Evolutionary conservation across 1,140 invertebrate genomes (phyloP).

Genomic region (Nephotettix cincticeps): DNA sequence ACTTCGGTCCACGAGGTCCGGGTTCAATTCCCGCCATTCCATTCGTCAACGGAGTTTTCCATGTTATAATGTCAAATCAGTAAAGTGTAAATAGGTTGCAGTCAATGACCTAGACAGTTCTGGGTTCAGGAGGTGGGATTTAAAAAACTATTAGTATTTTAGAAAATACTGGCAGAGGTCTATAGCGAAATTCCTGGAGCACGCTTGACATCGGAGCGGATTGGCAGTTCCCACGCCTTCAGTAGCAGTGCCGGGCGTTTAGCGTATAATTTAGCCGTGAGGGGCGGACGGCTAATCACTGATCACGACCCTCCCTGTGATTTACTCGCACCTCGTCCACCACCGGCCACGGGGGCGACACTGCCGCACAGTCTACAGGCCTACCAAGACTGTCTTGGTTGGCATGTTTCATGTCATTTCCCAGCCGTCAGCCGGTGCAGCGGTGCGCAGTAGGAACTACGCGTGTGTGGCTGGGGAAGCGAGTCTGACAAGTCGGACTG

Average conservation of each 20-base stretch:
- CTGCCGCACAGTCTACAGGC: no score
- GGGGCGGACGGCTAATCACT: neutral
- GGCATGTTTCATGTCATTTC: no score
- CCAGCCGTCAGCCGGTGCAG: no score
- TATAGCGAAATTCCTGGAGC: neutral
- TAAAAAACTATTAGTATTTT: neutral
- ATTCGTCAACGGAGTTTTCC: no score
- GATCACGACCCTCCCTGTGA: neutral
- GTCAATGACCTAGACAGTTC: no score
- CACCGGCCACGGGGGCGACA: no score
- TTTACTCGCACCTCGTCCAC: neutral
- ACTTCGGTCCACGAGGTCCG: no score
- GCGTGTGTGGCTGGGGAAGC: neutral
- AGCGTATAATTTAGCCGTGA: neutral
- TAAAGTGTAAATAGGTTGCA: no score
- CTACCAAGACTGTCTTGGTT: no score
- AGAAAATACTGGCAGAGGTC: neutral
- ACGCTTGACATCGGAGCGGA: neutral
- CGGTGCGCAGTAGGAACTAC: conserved; percentile 14
- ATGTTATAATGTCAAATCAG: no score
- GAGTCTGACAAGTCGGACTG: neutral
- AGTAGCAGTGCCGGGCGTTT: neutral
- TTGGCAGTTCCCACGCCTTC: neutral
- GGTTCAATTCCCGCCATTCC: no score
- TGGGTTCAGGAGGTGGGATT: neutral